Conservation (phyloP, 2,113 vertebrate genomes). For the Circaetus gallicus region DNA sequence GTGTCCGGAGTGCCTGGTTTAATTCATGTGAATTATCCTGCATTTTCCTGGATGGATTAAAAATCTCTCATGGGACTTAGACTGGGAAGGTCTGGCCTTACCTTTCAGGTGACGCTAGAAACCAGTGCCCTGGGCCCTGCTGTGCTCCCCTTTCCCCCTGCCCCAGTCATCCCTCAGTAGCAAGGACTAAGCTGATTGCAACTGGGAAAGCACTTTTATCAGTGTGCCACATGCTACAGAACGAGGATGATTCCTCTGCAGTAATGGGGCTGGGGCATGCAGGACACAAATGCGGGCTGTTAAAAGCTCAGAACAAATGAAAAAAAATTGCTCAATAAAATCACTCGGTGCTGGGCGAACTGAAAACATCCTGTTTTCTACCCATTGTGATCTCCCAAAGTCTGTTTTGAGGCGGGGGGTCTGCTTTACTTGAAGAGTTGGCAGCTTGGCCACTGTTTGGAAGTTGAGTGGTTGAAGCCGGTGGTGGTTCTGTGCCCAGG, state of each 20-base stretch:
- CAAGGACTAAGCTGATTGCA: neutral
- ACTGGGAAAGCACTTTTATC: neutral
- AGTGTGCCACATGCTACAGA: accelerated
- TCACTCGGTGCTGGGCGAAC: neutral
- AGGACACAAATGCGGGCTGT: neutral
- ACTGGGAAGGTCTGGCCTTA: neutral
- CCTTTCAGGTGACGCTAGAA: neutral
- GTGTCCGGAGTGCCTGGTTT: neutral
- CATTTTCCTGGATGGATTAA: neutral
- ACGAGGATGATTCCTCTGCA: neutral
- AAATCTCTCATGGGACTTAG: neutral
- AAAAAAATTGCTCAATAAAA: neutral
- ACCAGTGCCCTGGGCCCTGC: neutral
- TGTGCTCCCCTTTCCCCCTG: neutral
- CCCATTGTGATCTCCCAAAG: neutral
- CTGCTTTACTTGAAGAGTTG: neutral
- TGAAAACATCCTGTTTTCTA: neutral
- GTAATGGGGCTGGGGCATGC: neutral
- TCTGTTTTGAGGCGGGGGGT: no score
- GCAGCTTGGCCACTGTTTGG: neutral
- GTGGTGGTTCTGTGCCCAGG: neutral
- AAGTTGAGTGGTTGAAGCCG: neutral
- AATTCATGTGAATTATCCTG: neutral
- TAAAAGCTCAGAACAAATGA: neutral
- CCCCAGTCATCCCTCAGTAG: neutral